Evolutionary conservation across 2,113 vertebrate genomes (phyloP).

Genomic region (Gadus macrocephalus): DNA sequence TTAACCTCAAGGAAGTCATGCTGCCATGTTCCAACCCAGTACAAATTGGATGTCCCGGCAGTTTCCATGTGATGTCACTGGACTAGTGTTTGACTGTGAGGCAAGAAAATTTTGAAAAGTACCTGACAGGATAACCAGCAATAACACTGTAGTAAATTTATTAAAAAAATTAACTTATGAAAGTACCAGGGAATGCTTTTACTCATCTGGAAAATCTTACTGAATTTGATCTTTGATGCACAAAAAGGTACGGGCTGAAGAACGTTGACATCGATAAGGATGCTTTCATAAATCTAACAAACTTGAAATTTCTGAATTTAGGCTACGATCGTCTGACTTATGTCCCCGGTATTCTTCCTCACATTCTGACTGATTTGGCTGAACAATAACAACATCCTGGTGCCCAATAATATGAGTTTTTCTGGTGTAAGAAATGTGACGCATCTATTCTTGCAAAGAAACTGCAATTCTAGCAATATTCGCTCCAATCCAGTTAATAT

Average conservation of each 20-base stretch:
- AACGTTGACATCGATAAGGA: neutral
- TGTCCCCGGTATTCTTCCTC: conserved; percentile 53
- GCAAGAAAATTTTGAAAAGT: conserved; percentile 50
- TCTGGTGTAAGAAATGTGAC: conserved; percentile 42
- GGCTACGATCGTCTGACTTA: conserved; percentile 27
- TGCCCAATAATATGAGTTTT: conserved; percentile 55
- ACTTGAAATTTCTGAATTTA: conserved; percentile 49
- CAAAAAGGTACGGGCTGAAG: neutral
- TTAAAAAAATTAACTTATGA: conserved; percentile 67
- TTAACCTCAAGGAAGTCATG: conserved; percentile 26
- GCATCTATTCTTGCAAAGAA: conserved; percentile 39
- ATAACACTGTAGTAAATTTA: conserved; percentile 63
- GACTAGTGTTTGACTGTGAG: conserved; percentile 59
- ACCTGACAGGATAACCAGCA: conserved; percentile 54
- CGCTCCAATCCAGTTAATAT: conserved; percentile 24
- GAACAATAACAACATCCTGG: conserved; percentile 22
- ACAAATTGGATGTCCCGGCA: conserved; percentile 40
- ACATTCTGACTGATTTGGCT: conserved; percentile 41
- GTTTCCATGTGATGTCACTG: conserved; percentile 64
- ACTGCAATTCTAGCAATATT: conserved; percentile 58
- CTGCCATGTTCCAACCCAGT: conserved; percentile 20
- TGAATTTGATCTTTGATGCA: conserved; percentile 52
- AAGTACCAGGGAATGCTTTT: conserved; percentile 53
- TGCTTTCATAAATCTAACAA: conserved; percentile 63
- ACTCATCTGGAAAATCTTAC: conserved; percentile 55